A percentile compares a stretch with the other conserved stretches of the same genome.
Evolutionary conservation across 2,113 vertebrate genomes (phyloP).

Genomic region (Vulpes lagopus): DNA sequence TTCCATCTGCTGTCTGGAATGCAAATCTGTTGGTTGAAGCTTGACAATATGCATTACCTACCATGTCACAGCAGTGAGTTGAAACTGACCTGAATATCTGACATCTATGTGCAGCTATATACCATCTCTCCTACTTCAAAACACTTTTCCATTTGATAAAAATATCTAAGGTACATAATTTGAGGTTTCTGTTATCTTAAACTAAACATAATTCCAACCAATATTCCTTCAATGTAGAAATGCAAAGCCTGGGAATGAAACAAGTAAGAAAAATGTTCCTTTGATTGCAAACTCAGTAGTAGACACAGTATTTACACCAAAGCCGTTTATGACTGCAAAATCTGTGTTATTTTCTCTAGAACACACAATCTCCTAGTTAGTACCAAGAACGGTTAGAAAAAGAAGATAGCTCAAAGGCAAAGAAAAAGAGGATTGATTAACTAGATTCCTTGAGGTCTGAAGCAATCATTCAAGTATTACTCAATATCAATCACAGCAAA

Average conservation of each 20-base stretch:
- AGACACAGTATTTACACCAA: neutral
- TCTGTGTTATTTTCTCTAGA: conserved; percentile 6
- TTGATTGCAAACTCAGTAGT: neutral
- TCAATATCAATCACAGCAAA: neutral
- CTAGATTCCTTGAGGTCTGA: neutral
- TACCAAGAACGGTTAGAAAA: neutral
- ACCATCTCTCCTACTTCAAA: neutral
- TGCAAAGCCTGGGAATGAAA: neutral
- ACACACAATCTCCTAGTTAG: neutral
- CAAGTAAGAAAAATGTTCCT: neutral
- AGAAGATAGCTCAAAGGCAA: neutral
- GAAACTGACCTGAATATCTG: neutral
- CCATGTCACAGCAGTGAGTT: neutral
- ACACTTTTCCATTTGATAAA: conserved; percentile 13
- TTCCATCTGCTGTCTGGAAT: neutral
- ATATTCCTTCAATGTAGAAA: neutral
- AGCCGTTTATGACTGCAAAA: neutral
- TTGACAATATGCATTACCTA: neutral
- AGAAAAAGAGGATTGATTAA: neutral
- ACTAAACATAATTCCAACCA: neutral
- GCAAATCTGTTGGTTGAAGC: neutral
- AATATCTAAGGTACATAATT: neutral
- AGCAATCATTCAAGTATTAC: neutral
- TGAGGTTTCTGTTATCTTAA: neutral
- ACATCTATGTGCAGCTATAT: neutral